Conservation (phyloP, 2,888 invertebrate species). For the Cantharis lateralis region DNA sequence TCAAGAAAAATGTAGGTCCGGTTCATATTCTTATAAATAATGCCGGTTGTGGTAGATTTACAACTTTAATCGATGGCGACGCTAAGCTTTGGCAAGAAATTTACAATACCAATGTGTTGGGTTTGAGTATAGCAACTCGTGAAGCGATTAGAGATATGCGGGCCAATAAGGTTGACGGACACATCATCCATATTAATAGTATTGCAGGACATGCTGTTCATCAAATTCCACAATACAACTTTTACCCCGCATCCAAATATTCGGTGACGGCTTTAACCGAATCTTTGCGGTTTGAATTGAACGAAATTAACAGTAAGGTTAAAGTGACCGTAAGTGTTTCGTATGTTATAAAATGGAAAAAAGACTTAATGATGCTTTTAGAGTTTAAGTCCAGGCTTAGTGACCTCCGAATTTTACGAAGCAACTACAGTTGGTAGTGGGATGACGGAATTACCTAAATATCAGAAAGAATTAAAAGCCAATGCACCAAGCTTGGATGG, state of each 20-base stretch:
- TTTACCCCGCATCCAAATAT: constrained; percentile 17
- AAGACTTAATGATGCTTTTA: too few relatives aligned
- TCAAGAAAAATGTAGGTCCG: constrained; percentile 34
- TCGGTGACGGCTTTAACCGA: constrained; percentile 23
- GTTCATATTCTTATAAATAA: constrained; percentile 38
- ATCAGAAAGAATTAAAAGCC: constrained; percentile 10
- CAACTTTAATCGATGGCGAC: constrained; percentile 28
- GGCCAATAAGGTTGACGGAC: too few relatives aligned
- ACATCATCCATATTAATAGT: too few relatives aligned
- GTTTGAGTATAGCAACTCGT: too few relatives aligned
- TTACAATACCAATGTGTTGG: too few relatives aligned
- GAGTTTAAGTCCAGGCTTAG: constrained; percentile 69
- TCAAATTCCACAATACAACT: not conserved
- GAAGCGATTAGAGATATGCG: too few relatives aligned
- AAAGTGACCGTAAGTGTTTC: constrained; percentile 39
- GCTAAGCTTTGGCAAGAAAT: constrained; percentile 9
- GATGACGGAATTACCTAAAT: not conserved
- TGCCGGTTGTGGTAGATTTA: constrained; percentile 29
- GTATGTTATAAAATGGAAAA: too few relatives aligned
- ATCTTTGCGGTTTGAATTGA: constrained; percentile 9
- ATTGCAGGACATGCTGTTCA: not conserved
- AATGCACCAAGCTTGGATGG: constrained; percentile 58
- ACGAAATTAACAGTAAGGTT: not conserved
- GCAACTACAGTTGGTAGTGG: constrained; percentile 24
- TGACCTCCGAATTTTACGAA: constrained; percentile 60